Base-by-base conservation (phyloP, 2,888 invertebrate species). In the Phaonia tiefii region DNA sequence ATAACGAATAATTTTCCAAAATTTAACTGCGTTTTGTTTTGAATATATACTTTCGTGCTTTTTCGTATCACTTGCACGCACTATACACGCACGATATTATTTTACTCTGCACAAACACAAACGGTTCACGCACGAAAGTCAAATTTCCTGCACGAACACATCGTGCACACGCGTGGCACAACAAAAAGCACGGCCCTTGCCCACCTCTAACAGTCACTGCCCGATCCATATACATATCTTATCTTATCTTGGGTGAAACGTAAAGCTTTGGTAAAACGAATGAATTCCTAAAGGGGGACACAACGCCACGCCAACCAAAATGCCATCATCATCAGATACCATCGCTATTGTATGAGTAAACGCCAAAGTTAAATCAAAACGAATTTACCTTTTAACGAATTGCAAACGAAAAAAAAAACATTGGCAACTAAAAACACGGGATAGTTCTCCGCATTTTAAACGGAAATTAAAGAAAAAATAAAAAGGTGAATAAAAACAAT, bases 381-480 rank as follows among this genome's bases (percentile, higher is more conserved):
- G 54, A 69, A 58, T 44, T 46, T 73, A 37, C 77, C 72, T 72
- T 67, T 81, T 63, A 75, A 63, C 63, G 63, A 81, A 77, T 49
- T 71, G 60, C 81, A 71, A 81, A 81, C 81, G 74, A 81, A 75
- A 17, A 63, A 39, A 81, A 75, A 17, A 63, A 39, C 66, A 70
- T 37, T 58, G 20, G 31, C n/a, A 60, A 74, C n/a, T 58, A 25
- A 60, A 70, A 76, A 58, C 26, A 31, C 17, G 58, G 42, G 42
- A 1, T 58, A n/a, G 46, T 31, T 31, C n/a, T 31, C 31, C 8
- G 8, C 31, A 31, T 5, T 31, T 31, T 31, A 13, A 56, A 60
- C 37, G 42, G 37, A 49, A 15, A 58, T 17, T 56, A 60, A 46
- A 31, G 3, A 37, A 56, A 39, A 25, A 39, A 37, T 10, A 39